Evolutionary conservation across 2,888 invertebrate species (phyloP).

Genomic region (Synergus laeviventris): DNA sequence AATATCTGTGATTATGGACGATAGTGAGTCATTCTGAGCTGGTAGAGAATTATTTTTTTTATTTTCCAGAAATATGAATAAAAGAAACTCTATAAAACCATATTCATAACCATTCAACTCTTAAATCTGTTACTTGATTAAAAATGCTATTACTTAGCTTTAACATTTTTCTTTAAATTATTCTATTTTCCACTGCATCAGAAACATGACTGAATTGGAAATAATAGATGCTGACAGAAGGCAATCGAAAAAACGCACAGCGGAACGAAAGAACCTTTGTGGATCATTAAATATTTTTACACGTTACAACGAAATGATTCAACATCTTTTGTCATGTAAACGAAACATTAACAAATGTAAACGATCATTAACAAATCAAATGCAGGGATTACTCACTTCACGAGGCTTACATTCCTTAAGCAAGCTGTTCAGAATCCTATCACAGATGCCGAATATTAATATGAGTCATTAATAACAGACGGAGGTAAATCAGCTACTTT

Average conservation of each 20-base stretch:
- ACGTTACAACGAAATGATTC: background rate
- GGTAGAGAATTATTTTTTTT: background rate
- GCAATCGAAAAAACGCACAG: slow-evolving; percentile 7
- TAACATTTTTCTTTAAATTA: background rate
- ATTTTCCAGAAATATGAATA: no score
- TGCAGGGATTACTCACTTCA: background rate
- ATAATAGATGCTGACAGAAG: slow-evolving; percentile 19
- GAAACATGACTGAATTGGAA: slow-evolving; percentile 10
- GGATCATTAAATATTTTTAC: slow-evolving; percentile 11
- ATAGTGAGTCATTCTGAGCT: background rate
- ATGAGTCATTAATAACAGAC: no score
- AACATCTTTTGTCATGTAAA: slow-evolving; percentile 31
- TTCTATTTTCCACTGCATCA: background rate
- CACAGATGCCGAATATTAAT: no score
- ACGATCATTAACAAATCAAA: slow-evolving; percentile 11
- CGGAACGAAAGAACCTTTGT: slow-evolving; percentile 6
- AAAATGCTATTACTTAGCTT: slow-evolving; percentile 2
- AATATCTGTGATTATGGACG: background rate
- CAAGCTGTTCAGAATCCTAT: no score
- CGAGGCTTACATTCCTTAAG: no score
- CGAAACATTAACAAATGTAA: no score
- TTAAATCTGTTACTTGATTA: background rate
- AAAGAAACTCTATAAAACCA: no score
- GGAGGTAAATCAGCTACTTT: no score
- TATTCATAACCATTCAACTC: no score